Evolutionary conservation across 2,113 vertebrate species (phyloP), one percentile per base, ranked within the genome.

Genomic region (Tyrannus savana): DNA sequence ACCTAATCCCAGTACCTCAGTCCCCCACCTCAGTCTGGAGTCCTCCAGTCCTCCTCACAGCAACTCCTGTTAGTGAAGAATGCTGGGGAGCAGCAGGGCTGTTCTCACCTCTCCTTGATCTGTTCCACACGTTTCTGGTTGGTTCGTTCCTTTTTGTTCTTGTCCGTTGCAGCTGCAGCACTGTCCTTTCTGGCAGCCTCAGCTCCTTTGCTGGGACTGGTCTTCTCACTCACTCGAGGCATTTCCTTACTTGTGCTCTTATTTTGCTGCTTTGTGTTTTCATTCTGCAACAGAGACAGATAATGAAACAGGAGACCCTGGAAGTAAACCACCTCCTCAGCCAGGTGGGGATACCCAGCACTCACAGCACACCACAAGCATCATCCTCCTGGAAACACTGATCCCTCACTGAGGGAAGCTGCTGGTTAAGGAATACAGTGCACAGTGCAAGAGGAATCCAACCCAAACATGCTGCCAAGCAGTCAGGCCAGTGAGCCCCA

Each of bases 21-120:
- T 9, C 19, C 14, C 71, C 62, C 35, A 22, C 31, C 62, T 46
- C 76, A 53, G 23, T 1, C 62, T 55, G 47, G 27, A 42, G 28
- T 15, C 27, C 59, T 55, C 63, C 16, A 53, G 23, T 12, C 22
- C 22, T 75, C 47, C 53, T 46, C 55, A 28, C 41, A 30, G n/a
- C 67, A 76, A 1, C 5, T 19, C 49, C 60, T 13, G 12, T 4
- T 30, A 7, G 21, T 12, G 19, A 41, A 9, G 12, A 75, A 30
- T 4, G 21, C 60, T 35, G 71, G 53, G 69, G 12, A 64, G 53
- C 37, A 69, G 46, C 19, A 21, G 25, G 35, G 68, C 21, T 50
- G 19, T 63, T 46, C 95, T 90, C 58, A 98, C 98, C 97, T 96
- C 10, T 10, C 46, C 42, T 63, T 37, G 13, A 19, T 3, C 13